These are phyloP conservation scores for Vicugna pacos DNA, from an alignment of 2,113 vertebrate species.

Conservation along the genomic window DNA sequence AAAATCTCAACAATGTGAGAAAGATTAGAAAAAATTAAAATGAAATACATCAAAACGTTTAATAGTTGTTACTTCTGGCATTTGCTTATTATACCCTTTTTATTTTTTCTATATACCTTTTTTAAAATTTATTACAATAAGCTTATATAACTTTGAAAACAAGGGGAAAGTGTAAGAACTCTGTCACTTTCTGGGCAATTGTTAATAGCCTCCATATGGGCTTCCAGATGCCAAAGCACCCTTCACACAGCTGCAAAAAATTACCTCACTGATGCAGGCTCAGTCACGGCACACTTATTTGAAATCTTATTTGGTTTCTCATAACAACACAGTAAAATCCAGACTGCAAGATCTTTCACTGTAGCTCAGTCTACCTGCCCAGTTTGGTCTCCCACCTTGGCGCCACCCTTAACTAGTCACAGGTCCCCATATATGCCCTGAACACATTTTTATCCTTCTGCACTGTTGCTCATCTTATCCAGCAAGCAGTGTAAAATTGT, in stretches of 20 bases:
- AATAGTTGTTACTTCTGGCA: background rate
- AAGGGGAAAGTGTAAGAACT: background rate
- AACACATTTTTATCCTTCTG: background rate
- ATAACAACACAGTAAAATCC: background rate
- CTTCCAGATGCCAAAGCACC: background rate
- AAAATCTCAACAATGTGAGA: background rate
- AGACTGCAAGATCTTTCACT: background rate
- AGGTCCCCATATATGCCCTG: background rate
- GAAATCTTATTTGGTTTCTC: constrained; percentile 9
- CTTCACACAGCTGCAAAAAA: constrained; percentile 53
- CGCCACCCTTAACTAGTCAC: background rate
- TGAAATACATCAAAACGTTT: constrained; percentile 19
- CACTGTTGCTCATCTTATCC: background rate
- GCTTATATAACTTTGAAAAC: constrained; percentile 58
- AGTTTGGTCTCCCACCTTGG: background rate
- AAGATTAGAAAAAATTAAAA: background rate
- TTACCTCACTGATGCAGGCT: background rate
- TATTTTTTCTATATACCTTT: background rate
- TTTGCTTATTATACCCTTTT: background rate
- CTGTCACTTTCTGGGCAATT: constrained; percentile 39
- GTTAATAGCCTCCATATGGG: constrained; percentile 48
- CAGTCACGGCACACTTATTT: background rate
- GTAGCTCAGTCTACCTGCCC: background rate
- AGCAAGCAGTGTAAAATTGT: background rate
- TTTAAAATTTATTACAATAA: background rate